Conservation (phyloP, 1,140 invertebrate genomes). For the Anastatus disparis region DNA sequence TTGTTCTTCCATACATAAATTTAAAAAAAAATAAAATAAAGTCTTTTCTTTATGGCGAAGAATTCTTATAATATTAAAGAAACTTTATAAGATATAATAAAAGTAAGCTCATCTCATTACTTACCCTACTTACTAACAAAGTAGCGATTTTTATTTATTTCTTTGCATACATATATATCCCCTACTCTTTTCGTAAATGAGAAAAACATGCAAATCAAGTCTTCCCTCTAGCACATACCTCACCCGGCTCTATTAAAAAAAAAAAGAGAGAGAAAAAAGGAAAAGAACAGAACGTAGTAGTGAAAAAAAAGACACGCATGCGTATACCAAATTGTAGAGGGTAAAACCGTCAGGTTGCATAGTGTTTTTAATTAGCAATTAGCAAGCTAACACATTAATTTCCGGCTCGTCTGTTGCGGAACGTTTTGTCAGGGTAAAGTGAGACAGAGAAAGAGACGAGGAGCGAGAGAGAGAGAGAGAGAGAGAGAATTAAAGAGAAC, state of each 20-base stretch:
- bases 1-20: no score
- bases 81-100: no score
- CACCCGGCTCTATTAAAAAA: no score
- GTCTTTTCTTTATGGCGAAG: no score
- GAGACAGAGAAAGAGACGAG: not conserved
- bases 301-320: constrained; percentile 7
- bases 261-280: not conserved
- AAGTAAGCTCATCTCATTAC: not conserved
- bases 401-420: constrained; percentile 61
- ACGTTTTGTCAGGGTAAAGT: constrained; percentile 43
- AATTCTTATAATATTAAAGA: no score
- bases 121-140: no score
- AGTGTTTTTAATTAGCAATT: constrained; percentile 67
- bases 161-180: no score
- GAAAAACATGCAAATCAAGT: constrained; percentile 2
- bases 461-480: not conserved
- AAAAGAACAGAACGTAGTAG: not conserved
- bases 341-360: no score
- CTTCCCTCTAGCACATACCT: not conserved
- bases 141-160: no score
- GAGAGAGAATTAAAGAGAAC: constrained; percentile 23
- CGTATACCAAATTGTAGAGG: not conserved
- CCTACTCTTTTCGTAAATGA: not conserved
- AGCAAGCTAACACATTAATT: constrained; percentile 65
- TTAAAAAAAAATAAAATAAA: no score